A percentile compares a stretch with the other conserved stretches of the same genome.
Evolutionary conservation across 2,113 vertebrate species (phyloP).

Genomic region (Thalassoma bifasciatum): DNA sequence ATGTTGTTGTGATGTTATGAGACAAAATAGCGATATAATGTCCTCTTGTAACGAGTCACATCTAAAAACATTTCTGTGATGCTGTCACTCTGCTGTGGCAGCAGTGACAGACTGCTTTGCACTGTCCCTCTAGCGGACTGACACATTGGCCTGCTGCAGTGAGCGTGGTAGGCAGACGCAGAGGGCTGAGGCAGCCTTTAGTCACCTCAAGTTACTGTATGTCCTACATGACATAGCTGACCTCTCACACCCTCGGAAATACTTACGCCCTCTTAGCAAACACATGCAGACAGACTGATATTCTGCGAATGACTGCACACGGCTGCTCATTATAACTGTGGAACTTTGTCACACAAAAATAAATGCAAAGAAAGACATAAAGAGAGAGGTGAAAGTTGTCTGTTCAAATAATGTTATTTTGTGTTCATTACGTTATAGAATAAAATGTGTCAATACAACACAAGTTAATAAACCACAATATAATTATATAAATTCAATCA

Average conservation of each 20-base stretch:
- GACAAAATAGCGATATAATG: slow-evolving; percentile 15
- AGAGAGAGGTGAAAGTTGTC: background rate
- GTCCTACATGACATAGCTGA: slow-evolving; percentile 46
- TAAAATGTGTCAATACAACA: background rate
- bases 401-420: background rate
- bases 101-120: slow-evolving; percentile 60
- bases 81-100: slow-evolving; percentile 46
- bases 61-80: slow-evolving; percentile 41
- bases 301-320: background rate
- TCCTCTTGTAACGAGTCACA: slow-evolving; percentile 30
- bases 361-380: background rate
- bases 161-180: slow-evolving; percentile 42
- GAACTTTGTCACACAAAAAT: background rate
- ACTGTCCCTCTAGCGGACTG: slow-evolving; percentile 62
- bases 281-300: background rate
- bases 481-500: too few species aligned
- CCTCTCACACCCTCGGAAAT: slow-evolving; percentile 44
- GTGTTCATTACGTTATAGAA: background rate
- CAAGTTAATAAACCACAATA: too few species aligned
- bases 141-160: slow-evolving; percentile 70
- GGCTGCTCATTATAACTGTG: background rate
- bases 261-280: slow-evolving; percentile 6
- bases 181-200: slow-evolving; percentile 73
- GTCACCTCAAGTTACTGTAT: slow-evolving; percentile 71
- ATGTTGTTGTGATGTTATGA: background rate